Conservation (phyloP, 1,140 invertebrate species). For the Elysia chlorotica region DNA sequence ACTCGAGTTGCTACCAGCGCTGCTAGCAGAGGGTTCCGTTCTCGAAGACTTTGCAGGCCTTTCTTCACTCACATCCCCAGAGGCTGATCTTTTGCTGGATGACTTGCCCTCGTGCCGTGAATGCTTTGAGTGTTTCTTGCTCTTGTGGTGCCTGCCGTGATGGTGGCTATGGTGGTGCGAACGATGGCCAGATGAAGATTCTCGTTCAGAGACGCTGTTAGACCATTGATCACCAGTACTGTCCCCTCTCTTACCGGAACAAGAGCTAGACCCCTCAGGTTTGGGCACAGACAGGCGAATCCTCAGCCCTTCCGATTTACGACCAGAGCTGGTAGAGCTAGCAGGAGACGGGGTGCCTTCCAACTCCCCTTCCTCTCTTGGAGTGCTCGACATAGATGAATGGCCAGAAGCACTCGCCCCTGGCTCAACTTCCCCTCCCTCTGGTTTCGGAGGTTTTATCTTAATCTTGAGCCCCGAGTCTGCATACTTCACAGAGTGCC, state of each 20-base stretch:
- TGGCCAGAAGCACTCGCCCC: background rate
- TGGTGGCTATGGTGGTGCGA: conserved; percentile 9
- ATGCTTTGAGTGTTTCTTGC: conserved; percentile 5
- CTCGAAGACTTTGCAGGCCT: conserved; percentile 4
- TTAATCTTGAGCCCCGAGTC: conserved; percentile 15
- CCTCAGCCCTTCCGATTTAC: conserved; percentile 9
- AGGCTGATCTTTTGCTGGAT: too few species aligned
- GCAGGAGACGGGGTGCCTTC: background rate
- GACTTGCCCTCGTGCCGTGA: conserved; percentile 20
- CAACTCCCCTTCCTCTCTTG: conserved; percentile 11
- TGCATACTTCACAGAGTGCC: conserved; percentile 12
- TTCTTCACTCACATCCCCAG: too few species aligned
- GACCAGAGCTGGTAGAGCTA: background rate
- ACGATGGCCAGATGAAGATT: background rate
- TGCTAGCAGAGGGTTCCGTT: background rate
- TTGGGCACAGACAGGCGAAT: conserved; percentile 13
- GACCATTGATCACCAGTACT: too few species aligned
- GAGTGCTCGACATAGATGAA: conserved; percentile 4
- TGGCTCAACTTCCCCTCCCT: background rate
- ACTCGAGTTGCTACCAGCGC: background rate
- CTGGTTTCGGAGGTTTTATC: conserved; percentile 6
- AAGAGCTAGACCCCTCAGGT: background rate
- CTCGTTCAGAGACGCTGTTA: too few species aligned
- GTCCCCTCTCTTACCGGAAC: too few species aligned
- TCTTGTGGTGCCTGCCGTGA: conserved; percentile 12